Conservation (phyloP, 2,113 vertebrate genomes). For the Onychorhynchus coronatus region DNA sequence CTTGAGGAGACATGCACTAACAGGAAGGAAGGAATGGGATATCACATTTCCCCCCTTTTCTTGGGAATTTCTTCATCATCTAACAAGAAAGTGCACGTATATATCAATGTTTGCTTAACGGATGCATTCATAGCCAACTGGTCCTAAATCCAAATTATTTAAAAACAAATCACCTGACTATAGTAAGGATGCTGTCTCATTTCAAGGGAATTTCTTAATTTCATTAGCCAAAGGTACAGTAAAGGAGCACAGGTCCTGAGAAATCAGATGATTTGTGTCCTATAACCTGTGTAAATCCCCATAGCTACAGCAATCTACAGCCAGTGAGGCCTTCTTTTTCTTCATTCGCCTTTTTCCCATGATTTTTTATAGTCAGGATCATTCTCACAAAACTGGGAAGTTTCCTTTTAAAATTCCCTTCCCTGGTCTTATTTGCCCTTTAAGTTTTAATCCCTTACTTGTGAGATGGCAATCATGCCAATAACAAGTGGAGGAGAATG, state of each 20-base stretch:
- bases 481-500: rapidly evolving
- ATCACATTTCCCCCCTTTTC: rapidly evolving
- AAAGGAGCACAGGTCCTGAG: not conserved
- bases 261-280: not conserved
- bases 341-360: not conserved
- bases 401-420: not conserved
- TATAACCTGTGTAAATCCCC: not conserved
- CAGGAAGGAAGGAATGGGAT: rapidly evolving
- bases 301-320: not conserved
- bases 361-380: not conserved
- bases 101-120: not conserved
- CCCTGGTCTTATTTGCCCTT: not conserved
- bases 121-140: not conserved
- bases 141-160: not conserved
- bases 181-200: not conserved
- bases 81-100: rapidly evolving
- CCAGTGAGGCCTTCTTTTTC: not conserved
- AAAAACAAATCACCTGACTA: not conserved
- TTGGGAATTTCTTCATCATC: not conserved
- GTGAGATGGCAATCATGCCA: rapidly evolving
- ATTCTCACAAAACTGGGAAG: not conserved
- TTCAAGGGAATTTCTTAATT: not conserved
- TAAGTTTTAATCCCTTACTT: not conserved
- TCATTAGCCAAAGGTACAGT: not conserved
- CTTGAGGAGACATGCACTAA: not conserved